Evolutionary conservation across 2,888 invertebrate species (phyloP).

Genomic region (Listrodromus nycthemerus): DNA sequence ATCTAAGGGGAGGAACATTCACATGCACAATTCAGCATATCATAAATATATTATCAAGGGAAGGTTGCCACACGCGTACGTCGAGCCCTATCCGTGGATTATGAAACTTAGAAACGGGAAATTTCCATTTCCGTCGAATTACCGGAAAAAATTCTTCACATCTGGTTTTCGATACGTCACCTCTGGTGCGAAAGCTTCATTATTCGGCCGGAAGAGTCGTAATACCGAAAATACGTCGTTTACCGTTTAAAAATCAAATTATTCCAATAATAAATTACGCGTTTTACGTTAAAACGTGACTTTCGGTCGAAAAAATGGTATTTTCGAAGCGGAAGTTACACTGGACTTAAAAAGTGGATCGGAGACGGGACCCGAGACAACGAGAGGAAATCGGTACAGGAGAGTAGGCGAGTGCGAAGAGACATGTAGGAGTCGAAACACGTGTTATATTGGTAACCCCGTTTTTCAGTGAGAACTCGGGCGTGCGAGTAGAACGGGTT

Average conservation of each 20-base stretch:
- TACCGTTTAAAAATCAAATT: background rate
- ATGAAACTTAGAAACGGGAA: background rate
- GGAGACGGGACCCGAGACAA: constrained; percentile 6
- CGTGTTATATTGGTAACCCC: constrained; percentile 68
- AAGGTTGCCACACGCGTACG: background rate
- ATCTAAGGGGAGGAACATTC: background rate
- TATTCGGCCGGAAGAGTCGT: too few relatives aligned
- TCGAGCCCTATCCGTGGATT: background rate
- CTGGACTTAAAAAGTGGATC: background rate
- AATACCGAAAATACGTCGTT: background rate
- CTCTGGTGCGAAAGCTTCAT: too few relatives aligned
- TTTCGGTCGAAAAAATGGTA: background rate
- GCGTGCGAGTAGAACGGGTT: background rate
- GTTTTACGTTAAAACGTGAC: background rate
- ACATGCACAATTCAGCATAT: background rate
- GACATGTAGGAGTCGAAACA: constrained; percentile 41
- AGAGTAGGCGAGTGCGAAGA: constrained; percentile 22
- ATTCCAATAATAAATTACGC: background rate
- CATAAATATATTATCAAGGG: background rate
- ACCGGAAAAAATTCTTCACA: background rate
- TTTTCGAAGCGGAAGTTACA: background rate
- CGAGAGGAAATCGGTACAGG: constrained; percentile 14
- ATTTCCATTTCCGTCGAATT: background rate
- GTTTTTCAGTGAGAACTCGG: constrained; percentile 57
- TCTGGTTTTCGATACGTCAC: too few relatives aligned